Evolutionary conservation across 2,888 invertebrate genomes (phyloP).

Genomic region (Gastrophysa polygoni): DNA sequence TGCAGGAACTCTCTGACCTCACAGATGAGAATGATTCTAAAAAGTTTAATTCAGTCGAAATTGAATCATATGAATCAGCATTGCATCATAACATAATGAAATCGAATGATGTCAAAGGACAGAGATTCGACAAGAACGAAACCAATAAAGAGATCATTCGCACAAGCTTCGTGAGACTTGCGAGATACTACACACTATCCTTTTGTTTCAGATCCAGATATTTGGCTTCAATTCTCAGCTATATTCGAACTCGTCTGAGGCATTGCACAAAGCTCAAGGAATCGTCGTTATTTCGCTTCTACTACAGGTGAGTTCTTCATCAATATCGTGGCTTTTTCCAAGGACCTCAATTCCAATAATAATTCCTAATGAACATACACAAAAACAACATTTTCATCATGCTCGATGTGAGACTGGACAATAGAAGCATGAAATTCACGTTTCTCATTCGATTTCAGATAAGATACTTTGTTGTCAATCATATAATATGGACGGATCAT

Average conservation of each 20-base stretch:
- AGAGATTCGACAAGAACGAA: constrained; percentile 57
- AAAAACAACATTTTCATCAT: too few species aligned
- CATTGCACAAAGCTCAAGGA: constrained; percentile 91
- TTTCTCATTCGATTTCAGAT: too few species aligned
- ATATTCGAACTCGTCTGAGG: constrained; percentile 95
- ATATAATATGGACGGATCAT: too few species aligned
- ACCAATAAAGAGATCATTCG: constrained; percentile 58
- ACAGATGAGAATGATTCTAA: too few species aligned
- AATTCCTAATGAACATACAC: too few species aligned
- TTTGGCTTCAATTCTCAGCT: constrained; percentile 98
- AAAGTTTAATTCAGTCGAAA: too few species aligned
- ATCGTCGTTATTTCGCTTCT: constrained; percentile 93
- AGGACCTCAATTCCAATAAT: not conserved
- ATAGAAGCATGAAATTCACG: too few species aligned
- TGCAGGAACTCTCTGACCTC: too few species aligned
- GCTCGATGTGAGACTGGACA: too few species aligned
- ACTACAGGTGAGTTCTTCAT: constrained; percentile 77
- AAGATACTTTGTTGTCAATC: too few species aligned
- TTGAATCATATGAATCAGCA: too few species aligned
- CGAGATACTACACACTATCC: constrained; percentile 31
- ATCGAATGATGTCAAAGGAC: constrained; percentile 49
- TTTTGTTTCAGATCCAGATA: constrained; percentile 87
- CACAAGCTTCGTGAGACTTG: constrained; percentile 48
- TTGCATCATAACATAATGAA: constrained; percentile 25
- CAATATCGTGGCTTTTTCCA: not conserved